These are phyloP conservation scores for Hedya salicella DNA, from an alignment of 2,888 invertebrate genomes.

Conservation along the genomic window DNA sequence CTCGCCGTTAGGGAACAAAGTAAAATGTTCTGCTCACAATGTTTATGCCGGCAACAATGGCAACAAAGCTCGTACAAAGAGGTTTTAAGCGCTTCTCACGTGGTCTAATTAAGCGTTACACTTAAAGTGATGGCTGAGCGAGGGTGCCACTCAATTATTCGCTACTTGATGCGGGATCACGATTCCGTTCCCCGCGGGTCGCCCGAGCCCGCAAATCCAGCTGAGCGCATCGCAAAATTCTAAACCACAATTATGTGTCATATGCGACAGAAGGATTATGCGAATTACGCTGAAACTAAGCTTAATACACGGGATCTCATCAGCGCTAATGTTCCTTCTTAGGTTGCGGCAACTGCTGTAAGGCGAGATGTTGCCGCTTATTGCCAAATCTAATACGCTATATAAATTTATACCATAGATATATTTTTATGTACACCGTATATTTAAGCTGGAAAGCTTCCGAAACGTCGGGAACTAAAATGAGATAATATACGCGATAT, in stretches of 20 bases:
- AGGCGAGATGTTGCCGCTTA: slow-evolving; percentile 19
- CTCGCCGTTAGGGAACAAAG: slow-evolving; percentile 45
- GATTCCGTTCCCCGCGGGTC: slow-evolving; percentile 48
- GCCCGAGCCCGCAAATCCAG: slow-evolving; percentile 59
- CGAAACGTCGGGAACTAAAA: no score
- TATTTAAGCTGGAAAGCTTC: no score
- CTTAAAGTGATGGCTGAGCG: slow-evolving; percentile 65
- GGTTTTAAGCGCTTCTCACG: slow-evolving; percentile 72
- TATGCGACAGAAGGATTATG: slow-evolving; percentile 78
- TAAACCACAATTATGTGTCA: slow-evolving; percentile 74
- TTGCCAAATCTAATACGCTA: neutral
- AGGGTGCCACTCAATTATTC: slow-evolving; percentile 78
- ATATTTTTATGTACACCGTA: no score
- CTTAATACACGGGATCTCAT: slow-evolving; percentile 67
- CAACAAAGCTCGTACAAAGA: slow-evolving; percentile 62
- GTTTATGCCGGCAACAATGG: slow-evolving; percentile 66
- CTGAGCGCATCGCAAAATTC: slow-evolving; percentile 70
- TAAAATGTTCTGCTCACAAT: slow-evolving; percentile 50
- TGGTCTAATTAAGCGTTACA: slow-evolving; percentile 79
- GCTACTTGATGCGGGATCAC: slow-evolving; percentile 80
- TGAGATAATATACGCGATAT: no score
- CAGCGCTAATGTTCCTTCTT: slow-evolving; percentile 48
- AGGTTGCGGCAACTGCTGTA: slow-evolving; percentile 39
- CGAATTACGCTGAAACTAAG: slow-evolving; percentile 77
- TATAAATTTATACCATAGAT: no score